Evolutionary conservation across 2,113 vertebrate genomes (phyloP).

Genomic region (Phylloscopus whistleri): DNA sequence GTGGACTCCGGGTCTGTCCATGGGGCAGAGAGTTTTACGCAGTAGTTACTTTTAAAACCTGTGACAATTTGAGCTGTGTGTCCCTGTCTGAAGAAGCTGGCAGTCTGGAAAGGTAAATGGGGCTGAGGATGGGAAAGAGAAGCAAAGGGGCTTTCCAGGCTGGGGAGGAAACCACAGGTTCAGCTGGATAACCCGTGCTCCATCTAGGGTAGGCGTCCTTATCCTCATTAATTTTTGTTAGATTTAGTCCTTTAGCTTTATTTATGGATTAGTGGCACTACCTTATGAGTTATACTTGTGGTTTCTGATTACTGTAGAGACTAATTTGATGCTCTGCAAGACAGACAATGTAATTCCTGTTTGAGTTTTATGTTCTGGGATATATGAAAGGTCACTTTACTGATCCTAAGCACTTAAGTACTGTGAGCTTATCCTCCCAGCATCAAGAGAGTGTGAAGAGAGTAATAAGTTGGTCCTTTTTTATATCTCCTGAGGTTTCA

Average conservation of each 20-base stretch:
- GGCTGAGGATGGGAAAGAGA: not conserved
- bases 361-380: not conserved
- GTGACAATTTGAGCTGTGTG: not conserved
- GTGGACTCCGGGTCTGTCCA: not conserved
- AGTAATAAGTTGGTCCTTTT: not conserved
- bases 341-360: not conserved
- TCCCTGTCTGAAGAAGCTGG: not conserved
- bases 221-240: not conserved
- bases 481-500: not conserved
- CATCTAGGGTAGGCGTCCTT: not conserved
- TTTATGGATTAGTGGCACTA: not conserved
- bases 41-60: not conserved
- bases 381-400: not conserved
- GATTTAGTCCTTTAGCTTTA: not conserved
- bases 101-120: not conserved
- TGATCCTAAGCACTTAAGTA: slow-evolving; percentile 7
- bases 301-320: slow-evolving; percentile 6
- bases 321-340: slow-evolving; percentile 16
- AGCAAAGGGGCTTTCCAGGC: not conserved
- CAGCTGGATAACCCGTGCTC: not conserved
- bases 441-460: not conserved
- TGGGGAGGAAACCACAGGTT: not conserved
- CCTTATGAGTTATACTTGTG: not conserved
- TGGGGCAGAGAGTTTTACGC: not conserved
- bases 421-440: not conserved